Conservation (phyloP, 1,140 invertebrate species). For the Leptopilina boulardi region DNA sequence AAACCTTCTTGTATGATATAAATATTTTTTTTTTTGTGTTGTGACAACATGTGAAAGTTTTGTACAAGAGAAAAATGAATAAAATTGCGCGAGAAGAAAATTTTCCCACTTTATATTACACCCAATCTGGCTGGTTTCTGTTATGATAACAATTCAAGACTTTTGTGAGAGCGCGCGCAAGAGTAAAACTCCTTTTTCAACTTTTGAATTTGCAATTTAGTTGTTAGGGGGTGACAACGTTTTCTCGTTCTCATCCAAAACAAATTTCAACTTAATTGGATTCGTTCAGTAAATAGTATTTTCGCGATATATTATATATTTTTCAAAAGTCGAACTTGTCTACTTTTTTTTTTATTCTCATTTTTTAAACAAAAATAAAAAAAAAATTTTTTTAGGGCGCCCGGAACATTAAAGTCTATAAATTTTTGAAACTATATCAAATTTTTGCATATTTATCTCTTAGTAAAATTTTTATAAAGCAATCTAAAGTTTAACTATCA, state of each 20-base stretch:
- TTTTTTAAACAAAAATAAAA: no score
- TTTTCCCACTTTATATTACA: slow-evolving; percentile 6
- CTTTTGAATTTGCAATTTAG: slow-evolving; percentile 44
- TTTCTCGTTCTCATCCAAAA: slow-evolving; percentile 27
- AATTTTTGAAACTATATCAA: not conserved
- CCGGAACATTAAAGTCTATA: no score
- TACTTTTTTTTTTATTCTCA: no score
- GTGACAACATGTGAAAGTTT: not conserved
- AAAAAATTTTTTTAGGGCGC: no score
- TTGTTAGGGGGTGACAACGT: slow-evolving; percentile 10
- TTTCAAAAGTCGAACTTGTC: not conserved
- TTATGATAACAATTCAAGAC: not conserved
- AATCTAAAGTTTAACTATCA: not conserved
- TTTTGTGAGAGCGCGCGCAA: slow-evolving; percentile 24
- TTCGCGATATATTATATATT: not conserved
- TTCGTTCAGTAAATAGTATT: slow-evolving; percentile 40
- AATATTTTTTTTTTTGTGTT: no score
- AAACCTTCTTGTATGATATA: no score
- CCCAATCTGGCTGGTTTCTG: slow-evolving; percentile 5
- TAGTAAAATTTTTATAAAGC: not conserved
- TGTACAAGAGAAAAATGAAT: not conserved
- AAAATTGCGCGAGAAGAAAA: not conserved
- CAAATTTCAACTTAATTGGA: slow-evolving; percentile 37
- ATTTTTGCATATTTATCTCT: not conserved
- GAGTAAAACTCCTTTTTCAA: slow-evolving; percentile 38